These are phyloP conservation scores for Cephus spinipes DNA, from an alignment of 2,888 invertebrate species.

Conservation along the genomic window DNA sequence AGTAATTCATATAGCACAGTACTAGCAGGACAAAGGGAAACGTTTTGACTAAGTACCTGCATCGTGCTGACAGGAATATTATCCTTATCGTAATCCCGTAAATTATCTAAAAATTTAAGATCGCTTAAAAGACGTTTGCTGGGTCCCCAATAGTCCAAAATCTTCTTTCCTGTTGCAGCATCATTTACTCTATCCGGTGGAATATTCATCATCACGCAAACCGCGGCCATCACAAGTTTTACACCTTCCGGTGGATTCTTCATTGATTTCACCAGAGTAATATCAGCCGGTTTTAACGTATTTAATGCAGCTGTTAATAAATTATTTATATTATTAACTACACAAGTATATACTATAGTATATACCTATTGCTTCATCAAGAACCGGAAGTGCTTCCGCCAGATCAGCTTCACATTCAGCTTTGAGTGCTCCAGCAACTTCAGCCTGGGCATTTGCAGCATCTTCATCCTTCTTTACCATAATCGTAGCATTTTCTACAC, in stretches of 20 bases:
- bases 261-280: conserved; percentile 89
- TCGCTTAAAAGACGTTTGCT: conserved; percentile 85
- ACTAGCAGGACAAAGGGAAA: not conserved
- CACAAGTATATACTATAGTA: not conserved
- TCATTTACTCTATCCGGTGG: conserved; percentile 83
- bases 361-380: conserved; percentile 75
- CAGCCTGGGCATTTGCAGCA: conserved; percentile 88
- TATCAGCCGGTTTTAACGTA: conserved; percentile 86
- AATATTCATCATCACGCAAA: conserved; percentile 87
- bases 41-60: conserved; percentile 70
- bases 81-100: conserved; percentile 87
- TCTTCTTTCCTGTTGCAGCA: conserved; percentile 76
- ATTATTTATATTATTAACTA: not conserved
- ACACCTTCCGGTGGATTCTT: conserved; percentile 87
- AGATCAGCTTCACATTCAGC: conserved; percentile 93
- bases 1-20: not conserved
- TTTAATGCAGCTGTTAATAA: conserved; percentile 77
- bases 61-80: conserved; percentile 81
- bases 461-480: conserved; percentile 89
- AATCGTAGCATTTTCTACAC: conserved; percentile 83
- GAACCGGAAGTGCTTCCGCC: conserved; percentile 86
- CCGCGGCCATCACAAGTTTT: conserved; percentile 89
- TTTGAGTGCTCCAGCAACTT: conserved; percentile 84
- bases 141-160: conserved; percentile 87
- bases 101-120: conserved; percentile 80